Evolutionary conservation across 2,888 invertebrate genomes (phyloP).

Genomic region (Dermolepida albohirtum): DNA sequence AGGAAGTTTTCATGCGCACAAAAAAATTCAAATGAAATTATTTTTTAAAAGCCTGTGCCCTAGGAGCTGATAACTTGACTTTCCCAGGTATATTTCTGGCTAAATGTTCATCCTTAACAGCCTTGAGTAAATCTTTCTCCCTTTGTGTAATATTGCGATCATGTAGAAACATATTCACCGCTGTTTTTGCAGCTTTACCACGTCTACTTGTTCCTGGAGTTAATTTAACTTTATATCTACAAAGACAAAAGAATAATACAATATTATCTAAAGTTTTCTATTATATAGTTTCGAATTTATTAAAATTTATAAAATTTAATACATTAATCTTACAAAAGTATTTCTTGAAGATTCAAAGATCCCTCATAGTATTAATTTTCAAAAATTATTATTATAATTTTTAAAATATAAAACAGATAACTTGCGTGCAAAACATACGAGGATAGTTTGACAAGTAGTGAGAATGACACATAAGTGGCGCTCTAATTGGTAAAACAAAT

Average conservation of each 20-base stretch:
- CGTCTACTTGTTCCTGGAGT: constrained; percentile 94
- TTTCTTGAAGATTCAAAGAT: no score
- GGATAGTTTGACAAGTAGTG: no score
- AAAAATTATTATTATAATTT: no score
- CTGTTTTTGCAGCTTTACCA: constrained; percentile 95
- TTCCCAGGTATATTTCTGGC: constrained; percentile 97
- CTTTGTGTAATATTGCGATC: constrained; percentile 80
- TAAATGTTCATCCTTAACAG: constrained; percentile 91
- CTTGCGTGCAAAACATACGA: no score
- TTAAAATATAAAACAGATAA: no score
- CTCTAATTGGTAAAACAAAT: no score
- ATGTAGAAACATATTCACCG: constrained; percentile 87
- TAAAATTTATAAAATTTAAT: no score
- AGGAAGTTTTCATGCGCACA: background rate
- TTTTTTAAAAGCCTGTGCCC: constrained; percentile 77
- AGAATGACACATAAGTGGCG: no score
- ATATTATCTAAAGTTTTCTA: constrained; percentile 3
- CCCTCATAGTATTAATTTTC: no score
- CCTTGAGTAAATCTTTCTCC: constrained; percentile 91
- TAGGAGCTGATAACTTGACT: constrained; percentile 93
- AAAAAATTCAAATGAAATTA: constrained; percentile 55
- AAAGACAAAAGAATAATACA: constrained; percentile 51
- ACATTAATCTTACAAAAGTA: no score
- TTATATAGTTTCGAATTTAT: background rate
- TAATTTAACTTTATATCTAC: constrained; percentile 92